A percentile compares a stretch with the other conserved stretches of the same genome.
Conservation (phyloP, 2,113 vertebrate genomes). For the Phoxinus phoxinus region DNA sequence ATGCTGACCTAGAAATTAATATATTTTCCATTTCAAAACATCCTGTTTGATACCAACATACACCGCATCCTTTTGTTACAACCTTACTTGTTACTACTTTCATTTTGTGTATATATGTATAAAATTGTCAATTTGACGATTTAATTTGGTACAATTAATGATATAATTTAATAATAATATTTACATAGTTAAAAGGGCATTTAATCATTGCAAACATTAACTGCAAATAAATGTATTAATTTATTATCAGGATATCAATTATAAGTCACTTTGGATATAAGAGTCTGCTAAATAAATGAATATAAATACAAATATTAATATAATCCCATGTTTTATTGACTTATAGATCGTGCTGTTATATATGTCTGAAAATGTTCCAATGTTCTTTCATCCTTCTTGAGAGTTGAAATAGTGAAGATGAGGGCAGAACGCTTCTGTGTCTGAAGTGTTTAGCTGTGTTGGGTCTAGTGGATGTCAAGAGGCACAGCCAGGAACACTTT, state of each 20-base stretch:
- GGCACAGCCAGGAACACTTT: conserved; percentile 7
- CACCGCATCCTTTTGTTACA: not conserved
- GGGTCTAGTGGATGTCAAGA: conserved; percentile 38
- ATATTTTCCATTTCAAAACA: not conserved
- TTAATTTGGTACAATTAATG: not conserved
- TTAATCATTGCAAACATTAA: not conserved
- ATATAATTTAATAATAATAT: not conserved
- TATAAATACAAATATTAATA: too few relatives aligned
- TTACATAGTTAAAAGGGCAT: not conserved
- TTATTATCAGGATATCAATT: not conserved
- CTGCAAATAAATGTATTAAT: not conserved
- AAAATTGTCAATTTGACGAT: not conserved
- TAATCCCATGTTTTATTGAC: not conserved
- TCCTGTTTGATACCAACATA: not conserved
- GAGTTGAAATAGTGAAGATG: conserved; percentile 13
- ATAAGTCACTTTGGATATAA: too few relatives aligned
- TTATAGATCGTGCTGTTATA: not conserved
- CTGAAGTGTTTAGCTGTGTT: conserved; percentile 44
- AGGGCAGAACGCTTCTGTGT: conserved; percentile 27
- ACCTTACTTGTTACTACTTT: not conserved
- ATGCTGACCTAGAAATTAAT: conserved; percentile 23
- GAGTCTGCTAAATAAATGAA: too few relatives aligned
- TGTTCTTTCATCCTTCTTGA: conserved; percentile 5
- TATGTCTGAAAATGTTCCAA: not conserved
- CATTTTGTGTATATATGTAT: not conserved